Percentiles rank a stretch among this genome's conserved stretches.
These are phyloP conservation scores for Drosophila cyrtoloma DNA, from an alignment of 2,888 invertebrate genomes.

Conservation along the genomic window DNA sequence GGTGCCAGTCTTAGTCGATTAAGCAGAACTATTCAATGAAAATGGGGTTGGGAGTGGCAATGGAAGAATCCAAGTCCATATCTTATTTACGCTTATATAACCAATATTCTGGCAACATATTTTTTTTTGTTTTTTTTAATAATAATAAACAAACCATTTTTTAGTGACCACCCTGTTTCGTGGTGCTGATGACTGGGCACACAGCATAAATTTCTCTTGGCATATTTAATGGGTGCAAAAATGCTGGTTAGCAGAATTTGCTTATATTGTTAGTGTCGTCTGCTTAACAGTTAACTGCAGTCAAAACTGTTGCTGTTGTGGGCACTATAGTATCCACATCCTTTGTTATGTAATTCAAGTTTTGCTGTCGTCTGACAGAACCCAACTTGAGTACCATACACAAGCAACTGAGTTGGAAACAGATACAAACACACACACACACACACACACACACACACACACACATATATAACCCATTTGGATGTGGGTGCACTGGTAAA, in stretches of 20 bases:
- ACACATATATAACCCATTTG: not conserved
- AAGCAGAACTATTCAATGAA: slow-evolving; percentile 53
- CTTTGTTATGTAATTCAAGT: slow-evolving; percentile 29
- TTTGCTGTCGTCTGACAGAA: slow-evolving; percentile 9
- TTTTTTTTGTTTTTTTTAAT: not conserved
- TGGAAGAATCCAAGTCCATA: slow-evolving; percentile 13
- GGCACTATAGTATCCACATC: not conserved
- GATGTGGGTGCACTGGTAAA: not conserved
- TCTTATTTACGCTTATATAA: slow-evolving; percentile 41
- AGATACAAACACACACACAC: slow-evolving; percentile 15
- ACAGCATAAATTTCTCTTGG: slow-evolving; percentile 64
- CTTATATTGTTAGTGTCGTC: slow-evolving; percentile 31
- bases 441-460: not conserved
- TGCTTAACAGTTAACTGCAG: slow-evolving; percentile 7
- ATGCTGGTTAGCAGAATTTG: slow-evolving; percentile 70
- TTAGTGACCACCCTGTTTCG: slow-evolving; percentile 15
- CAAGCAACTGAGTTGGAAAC: slow-evolving; percentile 38
- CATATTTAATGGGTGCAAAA: slow-evolving; percentile 78
- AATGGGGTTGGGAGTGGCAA: not conserved
- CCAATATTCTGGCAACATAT: slow-evolving; percentile 32
- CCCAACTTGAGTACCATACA: slow-evolving; percentile 2
- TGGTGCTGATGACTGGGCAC: not conserved
- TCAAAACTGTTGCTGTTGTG: slow-evolving; percentile 21
- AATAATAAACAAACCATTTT: slow-evolving; percentile 12
- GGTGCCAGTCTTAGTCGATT: slow-evolving; percentile 58